These are phyloP conservation scores for Notoglanidium macrostoma DNA, from an alignment of 2,797 vertebrate genomes.

Conservation along the genomic window DNA sequence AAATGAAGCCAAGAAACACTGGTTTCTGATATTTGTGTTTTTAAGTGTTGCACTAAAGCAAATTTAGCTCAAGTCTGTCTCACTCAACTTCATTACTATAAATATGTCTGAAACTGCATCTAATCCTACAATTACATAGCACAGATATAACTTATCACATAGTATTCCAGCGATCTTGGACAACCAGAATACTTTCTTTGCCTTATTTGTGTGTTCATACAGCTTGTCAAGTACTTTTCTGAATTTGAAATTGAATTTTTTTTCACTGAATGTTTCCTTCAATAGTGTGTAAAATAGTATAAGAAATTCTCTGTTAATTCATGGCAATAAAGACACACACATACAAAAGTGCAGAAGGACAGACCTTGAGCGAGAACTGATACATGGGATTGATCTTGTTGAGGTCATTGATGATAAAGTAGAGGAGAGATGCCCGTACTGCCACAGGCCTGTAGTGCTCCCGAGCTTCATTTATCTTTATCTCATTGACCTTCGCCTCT, in stretches of 20 bases:
- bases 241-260: too few species aligned
- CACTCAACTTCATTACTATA: background rate
- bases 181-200: too few species aligned
- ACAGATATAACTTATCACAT: background rate
- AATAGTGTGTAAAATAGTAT: background rate
- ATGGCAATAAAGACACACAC: background rate
- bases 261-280: background rate
- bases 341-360: background rate
- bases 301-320: background rate
- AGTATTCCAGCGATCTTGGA: background rate
- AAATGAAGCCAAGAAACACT: background rate
- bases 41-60: too few species aligned
- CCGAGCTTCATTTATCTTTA: slow-evolving; percentile 81
- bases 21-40: background rate
- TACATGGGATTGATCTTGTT: slow-evolving; percentile 89
- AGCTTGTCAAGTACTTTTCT: background rate
- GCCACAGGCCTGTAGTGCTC: slow-evolving; percentile 82
- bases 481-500: slow-evolving; percentile 81
- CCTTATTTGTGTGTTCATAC: background rate
- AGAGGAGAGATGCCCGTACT: slow-evolving; percentile 79
- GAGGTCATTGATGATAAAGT: slow-evolving; percentile 83
- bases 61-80: background rate
- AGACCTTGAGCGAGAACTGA: slow-evolving; percentile 75
- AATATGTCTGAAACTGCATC: background rate
- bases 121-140: background rate